Evolutionary conservation across 2,888 invertebrate species (phyloP).

Genomic region (Anthoptus insignis): DNA sequence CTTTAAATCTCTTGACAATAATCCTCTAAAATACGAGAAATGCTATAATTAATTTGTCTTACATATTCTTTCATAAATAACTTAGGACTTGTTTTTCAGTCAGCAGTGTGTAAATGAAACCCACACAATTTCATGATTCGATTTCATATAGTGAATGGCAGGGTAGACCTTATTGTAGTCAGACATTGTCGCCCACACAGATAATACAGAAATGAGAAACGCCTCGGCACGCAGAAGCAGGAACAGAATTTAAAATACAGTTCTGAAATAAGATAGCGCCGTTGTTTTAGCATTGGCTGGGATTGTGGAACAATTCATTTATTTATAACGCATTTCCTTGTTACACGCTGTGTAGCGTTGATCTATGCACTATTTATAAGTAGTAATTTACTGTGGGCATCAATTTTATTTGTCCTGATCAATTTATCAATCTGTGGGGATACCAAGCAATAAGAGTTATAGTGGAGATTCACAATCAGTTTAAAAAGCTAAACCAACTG

Average conservation of each 20-base stretch:
- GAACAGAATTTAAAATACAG: neutral
- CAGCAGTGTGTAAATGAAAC: too few relatives aligned
- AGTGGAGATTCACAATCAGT: too few relatives aligned
- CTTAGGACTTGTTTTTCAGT: too few relatives aligned
- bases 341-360: slow-evolving; percentile 6
- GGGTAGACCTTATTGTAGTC: slow-evolving; percentile 1
- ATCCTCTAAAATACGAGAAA: too few relatives aligned
- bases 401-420: slow-evolving; percentile 2
- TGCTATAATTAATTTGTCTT: too few relatives aligned
- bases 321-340: slow-evolving; percentile 28
- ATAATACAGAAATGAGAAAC: slow-evolving; percentile 13
- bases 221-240: neutral
- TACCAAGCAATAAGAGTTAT: neutral
- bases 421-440: slow-evolving; percentile 12
- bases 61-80: too few relatives aligned
- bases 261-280: slow-evolving; percentile 11
- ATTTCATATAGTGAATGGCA: neutral
- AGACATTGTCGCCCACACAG: slow-evolving; percentile 3
- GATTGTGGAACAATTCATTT: slow-evolving; percentile 24
- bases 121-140: neutral
- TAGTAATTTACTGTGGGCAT: neutral
- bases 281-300: neutral
- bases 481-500: too few relatives aligned
- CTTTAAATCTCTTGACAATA: too few relatives aligned
- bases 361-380: neutral